Evolutionary conservation across 2,113 vertebrate species (phyloP).

Genomic region (Alexandromys fortis): DNA sequence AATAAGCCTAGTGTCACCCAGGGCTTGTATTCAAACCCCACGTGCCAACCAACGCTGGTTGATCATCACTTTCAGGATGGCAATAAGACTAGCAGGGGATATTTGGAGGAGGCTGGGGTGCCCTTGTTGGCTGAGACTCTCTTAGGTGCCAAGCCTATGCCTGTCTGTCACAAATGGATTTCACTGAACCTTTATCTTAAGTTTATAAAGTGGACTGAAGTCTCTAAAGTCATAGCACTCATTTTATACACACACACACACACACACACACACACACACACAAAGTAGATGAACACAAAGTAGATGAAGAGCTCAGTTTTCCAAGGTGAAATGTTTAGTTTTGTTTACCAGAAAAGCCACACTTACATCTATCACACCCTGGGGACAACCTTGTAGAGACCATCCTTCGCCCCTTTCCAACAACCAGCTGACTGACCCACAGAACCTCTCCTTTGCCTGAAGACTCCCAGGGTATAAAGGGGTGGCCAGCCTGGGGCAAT

Average conservation of each 20-base stretch:
- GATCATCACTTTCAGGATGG: not conserved
- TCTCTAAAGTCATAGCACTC: not conserved
- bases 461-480: not conserved
- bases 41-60: not conserved
- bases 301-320: not conserved
- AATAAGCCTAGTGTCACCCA: not conserved
- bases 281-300: too few species aligned
- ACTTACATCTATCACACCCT: not conserved
- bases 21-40: not conserved
- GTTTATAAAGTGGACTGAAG: not conserved
- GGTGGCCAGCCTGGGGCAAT: not conserved
- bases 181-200: not conserved
- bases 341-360: slow-evolving; percentile 18
- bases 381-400: not conserved
- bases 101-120: not conserved
- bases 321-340: not conserved
- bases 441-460: not conserved
- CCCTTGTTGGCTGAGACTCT: not conserved
- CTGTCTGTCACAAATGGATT: not conserved
- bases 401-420: not conserved
- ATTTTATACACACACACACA: not conserved
- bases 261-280: accelerated
- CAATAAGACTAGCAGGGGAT: too few species aligned
- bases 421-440: not conserved
- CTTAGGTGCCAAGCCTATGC: not conserved